phyloP scores from a whole-genome alignment of 2,888 invertebrate genomes.

The Didymodactylos carnosus region DNA sequence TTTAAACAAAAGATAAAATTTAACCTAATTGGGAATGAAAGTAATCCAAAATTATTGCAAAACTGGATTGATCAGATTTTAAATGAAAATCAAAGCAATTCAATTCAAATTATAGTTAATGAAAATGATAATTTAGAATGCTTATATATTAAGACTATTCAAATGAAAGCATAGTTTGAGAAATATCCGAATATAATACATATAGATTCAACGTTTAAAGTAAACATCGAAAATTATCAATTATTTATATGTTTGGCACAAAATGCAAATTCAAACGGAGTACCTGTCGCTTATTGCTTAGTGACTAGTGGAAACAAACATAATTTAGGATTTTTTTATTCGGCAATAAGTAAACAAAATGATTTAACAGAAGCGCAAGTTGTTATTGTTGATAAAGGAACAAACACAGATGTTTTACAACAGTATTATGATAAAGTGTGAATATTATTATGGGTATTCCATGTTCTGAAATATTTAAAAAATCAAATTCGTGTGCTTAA shows the following conservation, averaged over 20 bases:
- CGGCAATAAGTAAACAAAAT: not conserved
- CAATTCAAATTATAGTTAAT: no score
- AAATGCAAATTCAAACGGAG: not conserved
- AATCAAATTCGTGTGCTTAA: no score
- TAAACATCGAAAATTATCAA: not conserved
- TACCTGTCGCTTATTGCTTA: not conserved
- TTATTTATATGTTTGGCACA: not conserved
- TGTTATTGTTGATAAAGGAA: not conserved
- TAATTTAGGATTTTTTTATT: not conserved
- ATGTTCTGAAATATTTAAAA: not conserved
- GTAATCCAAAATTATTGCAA: no score
- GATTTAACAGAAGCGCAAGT: not conserved
- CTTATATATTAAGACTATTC: no score
- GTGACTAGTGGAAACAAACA: not conserved
- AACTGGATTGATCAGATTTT: no score
- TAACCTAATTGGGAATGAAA: no score
- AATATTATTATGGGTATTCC: not conserved
- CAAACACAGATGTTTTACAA: not conserved
- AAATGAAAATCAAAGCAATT: no score
- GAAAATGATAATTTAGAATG: no score
- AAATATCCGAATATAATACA: no score
- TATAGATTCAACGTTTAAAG: no score
- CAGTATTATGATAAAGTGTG: not conserved
- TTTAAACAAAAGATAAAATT: no score
- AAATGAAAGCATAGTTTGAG: no score